Base-by-base conservation (phyloP, 1,140 invertebrate species). In the Dolichoris vasculosae region DNA sequence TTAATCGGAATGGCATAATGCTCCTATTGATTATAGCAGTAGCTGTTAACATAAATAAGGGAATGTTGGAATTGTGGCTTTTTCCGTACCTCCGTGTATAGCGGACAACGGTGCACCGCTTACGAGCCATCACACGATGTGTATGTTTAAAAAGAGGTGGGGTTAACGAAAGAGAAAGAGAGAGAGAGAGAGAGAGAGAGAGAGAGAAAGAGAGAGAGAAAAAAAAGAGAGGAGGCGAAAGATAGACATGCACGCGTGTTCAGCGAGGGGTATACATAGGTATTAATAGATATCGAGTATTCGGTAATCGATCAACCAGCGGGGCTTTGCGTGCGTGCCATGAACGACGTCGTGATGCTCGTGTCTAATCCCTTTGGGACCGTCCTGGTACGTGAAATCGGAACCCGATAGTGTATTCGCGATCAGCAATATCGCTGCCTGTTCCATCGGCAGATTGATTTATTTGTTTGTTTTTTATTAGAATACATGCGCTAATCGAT, bases 201-300 rank as follows among this genome's bases (percentile, higher is more conserved):
- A 83, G 71, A n/a, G 79, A 69, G 30, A 30, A 0, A 23, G 9
- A 55, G 46, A 9, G 2, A 8, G 23, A 79, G 51, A n/a, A 17
- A 35, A 3, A 8, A 64, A 63, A 67, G 43, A 48, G 73, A 78
- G 63, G 46, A 38, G 63, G 64, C 0, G 77, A 77, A 43, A 30
- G 51, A 30, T 69, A 17, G 35, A 63, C 46, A 48, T 40, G 71
- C n/a, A 35, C 51, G 17, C 51, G 51, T 55, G 51, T 55, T 17
- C 9, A 23, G 20, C 51, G 71, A 48, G 40, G 77, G 64, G 46
- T 67, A n/a, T 13, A 30, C 48, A 46, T 51, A 79, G 46, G 64
- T 84, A 84, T 84, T 84, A 84, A 84, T 84, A 84, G 83, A 84
- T 84, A 84, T 84, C 73, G 83, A 77, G 76, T 84, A 79, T 84